Base-by-base conservation (phyloP, 2,797 vertebrate species). In the Cebuella pygmaea region DNA sequence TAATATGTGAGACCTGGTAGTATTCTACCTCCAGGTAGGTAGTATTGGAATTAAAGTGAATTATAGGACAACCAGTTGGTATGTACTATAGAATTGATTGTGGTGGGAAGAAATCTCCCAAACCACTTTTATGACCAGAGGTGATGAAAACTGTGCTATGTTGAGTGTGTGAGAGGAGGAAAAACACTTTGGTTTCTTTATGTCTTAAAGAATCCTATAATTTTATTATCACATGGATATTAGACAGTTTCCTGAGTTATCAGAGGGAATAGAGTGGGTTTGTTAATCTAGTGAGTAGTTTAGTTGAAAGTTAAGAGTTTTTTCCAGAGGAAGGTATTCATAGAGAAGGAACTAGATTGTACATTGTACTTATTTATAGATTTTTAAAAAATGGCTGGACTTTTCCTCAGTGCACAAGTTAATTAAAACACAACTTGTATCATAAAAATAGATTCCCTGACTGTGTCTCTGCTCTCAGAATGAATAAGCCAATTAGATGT, bases 381-480 rank as follows among this genome's bases (percentile, higher is more conserved):
- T 72, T 78, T 46, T 80, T 8, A 22, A 52, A 88, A 41, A 6
- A 61, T 88, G 67, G 7, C 24, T 55, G 27, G 26, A 39, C 10
- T 86, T 93, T 93, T 50, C 57, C 89, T 96, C 39, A 94, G 8
- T 79, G 22, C 26, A 13, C 12, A 93, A 81, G 17, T 80, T 90
- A 41, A 27, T 79, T 78, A 72, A 74, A 33, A 8, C 44, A 81
- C 2, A 36, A 20, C 36, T 24, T 91, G 14, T 88, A 12, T 5
- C 33, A 36, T 88, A 50, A 59, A 91, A 93, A 86, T 15, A 46
- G 48, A 41, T 75, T 76, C 26, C 36, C 4, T 39, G 15, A 46
- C 7, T 88, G 26, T 96, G 50, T 87, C 44, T 81, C 90, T 83
- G 36, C 72, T 72, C 46, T 82, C 22, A 93, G 26, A 94, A 59